A percentile compares a stretch with the other conserved stretches of the same genome.
Evolutionary conservation across 1,140 invertebrate species (phyloP).

Genomic region (Heliconius nattereri): DNA sequence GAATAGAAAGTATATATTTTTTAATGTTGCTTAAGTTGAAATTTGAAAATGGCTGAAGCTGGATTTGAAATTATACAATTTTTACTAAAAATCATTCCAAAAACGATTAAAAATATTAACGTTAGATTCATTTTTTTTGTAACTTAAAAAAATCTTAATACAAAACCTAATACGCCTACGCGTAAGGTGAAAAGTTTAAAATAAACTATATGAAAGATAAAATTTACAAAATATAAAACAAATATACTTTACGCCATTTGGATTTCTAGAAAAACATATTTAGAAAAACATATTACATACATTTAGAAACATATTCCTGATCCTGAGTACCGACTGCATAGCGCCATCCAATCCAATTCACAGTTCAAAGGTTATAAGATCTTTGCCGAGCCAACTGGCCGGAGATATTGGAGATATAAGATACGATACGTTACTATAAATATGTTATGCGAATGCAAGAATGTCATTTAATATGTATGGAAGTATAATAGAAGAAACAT

Average conservation of each 20-base stretch:
- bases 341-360: slow-evolving; percentile 44
- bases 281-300: slow-evolving; percentile 2
- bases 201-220: no score
- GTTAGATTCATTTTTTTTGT: no score
- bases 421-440: slow-evolving; percentile 30
- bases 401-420: slow-evolving; percentile 8
- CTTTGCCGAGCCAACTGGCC: slow-evolving; percentile 45
- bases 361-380: slow-evolving; percentile 47
- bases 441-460: slow-evolving; percentile 20
- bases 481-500: background rate
- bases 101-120: no score
- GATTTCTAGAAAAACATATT: background rate
- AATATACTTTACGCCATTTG: background rate
- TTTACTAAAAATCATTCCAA: no score
- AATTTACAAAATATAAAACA: no score
- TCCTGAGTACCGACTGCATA: slow-evolving; percentile 21
- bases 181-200: no score
- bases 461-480: slow-evolving; percentile 16
- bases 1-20: no score
- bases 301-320: slow-evolving; percentile 7
- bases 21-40: no score
- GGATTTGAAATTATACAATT: no score
- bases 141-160: no score
- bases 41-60: no score
- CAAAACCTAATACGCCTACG: no score